Conservation (phyloP, 2,113 vertebrate genomes). For the cattle (Bos taurus) region DNA sequence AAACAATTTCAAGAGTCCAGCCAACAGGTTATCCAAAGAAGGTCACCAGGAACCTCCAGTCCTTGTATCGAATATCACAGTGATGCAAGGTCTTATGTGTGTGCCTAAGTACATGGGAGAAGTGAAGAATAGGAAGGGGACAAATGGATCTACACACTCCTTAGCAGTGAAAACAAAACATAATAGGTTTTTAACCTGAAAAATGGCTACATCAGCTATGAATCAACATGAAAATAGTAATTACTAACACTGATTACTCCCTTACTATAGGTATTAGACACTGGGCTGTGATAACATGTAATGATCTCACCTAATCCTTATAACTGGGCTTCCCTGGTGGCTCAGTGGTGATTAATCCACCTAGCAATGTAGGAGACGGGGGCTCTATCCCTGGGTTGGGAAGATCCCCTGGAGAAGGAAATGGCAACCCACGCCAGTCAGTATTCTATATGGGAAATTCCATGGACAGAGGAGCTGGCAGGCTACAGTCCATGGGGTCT, state of each 20-base stretch:
- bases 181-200: slow-evolving; percentile 3
- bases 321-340: neutral
- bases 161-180: neutral
- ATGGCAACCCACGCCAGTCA: neutral
- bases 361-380: neutral
- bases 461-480: neutral
- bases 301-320: neutral
- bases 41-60: neutral
- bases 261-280: neutral
- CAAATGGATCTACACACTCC: neutral
- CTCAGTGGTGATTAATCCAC: neutral
- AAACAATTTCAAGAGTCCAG: neutral
- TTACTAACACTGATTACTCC: neutral
- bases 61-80: neutral
- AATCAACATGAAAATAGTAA: neutral
- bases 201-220: neutral
- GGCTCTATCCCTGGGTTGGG: neutral
- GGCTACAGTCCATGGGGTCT: neutral
- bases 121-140: neutral
- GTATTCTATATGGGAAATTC: neutral
- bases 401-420: neutral
- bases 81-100: neutral
- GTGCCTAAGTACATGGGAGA: neutral
- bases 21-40: neutral
- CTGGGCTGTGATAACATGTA: neutral